These are phyloP conservation scores for Timandra comae DNA, from an alignment of 2,888 invertebrate genomes.

Conservation along the genomic window DNA sequence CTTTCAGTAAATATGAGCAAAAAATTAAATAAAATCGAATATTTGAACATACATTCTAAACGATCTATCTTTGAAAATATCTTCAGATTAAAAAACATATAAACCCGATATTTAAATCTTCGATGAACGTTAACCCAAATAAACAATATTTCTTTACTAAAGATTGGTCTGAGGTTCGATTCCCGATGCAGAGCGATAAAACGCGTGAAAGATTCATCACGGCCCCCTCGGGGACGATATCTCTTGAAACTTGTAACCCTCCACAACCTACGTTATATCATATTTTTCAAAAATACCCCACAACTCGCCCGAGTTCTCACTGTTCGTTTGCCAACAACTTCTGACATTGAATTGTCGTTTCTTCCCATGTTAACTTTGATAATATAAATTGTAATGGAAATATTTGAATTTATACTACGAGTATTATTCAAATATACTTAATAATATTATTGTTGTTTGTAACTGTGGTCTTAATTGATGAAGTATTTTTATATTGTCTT, in stretches of 20 bases:
- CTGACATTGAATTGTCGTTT: constrained; percentile 45
- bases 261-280: constrained; percentile 61
- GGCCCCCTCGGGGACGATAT: constrained; percentile 62
- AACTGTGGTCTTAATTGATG: not conserved
- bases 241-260: constrained; percentile 63
- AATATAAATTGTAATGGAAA: no score
- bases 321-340: constrained; percentile 39
- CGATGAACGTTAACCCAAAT: constrained; percentile 1
- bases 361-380: constrained; percentile 17
- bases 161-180: constrained; percentile 48
- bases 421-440: not conserved
- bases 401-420: no score
- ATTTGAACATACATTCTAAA: no score
- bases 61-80: no score
- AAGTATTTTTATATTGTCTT: no score
- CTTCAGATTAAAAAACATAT: no score
- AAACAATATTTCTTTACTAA: constrained; percentile 22
- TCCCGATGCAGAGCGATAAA: constrained; percentile 67
- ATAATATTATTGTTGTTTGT: not conserved
- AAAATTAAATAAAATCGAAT: no score
- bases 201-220: constrained; percentile 73
- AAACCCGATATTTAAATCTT: no score
- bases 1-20: no score
- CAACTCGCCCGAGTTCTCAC: constrained; percentile 15
- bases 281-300: constrained; percentile 61